A percentile compares a stretch with the other conserved stretches of the same genome.
These are phyloP conservation scores for Spea hammondii DNA, from an alignment of 2,797 vertebrate species.

Conservation along the genomic window DNA sequence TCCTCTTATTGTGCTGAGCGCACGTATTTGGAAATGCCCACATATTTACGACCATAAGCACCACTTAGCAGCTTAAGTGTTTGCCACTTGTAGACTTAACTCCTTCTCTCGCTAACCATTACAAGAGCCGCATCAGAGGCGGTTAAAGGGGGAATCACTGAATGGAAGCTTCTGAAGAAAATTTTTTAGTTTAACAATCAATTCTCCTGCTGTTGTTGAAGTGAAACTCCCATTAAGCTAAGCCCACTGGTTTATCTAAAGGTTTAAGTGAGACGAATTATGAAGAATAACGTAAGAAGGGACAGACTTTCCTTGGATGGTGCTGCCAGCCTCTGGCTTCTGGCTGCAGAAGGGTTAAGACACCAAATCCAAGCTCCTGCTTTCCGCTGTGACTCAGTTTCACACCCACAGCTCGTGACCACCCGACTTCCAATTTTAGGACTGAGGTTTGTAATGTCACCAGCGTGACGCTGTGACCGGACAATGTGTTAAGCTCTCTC, in stretches of 20 bases:
- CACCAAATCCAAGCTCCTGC: not conserved
- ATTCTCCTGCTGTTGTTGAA: not conserved
- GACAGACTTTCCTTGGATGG: not conserved
- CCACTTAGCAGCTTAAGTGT: constrained; percentile 6
- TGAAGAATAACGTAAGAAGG: too few species aligned
- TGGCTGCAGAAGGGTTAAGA: not conserved
- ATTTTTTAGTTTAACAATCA: not conserved
- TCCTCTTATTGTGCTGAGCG: constrained; percentile 17
- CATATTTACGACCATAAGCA: constrained; percentile 4
- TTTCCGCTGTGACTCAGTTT: constrained; percentile 39
- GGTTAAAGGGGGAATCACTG: too few species aligned
- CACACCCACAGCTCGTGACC: constrained; percentile 34
- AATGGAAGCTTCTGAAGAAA: too few species aligned
- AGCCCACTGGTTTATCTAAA: too few species aligned
- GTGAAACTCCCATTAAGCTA: too few species aligned
- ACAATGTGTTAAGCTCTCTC: constrained; percentile 10
- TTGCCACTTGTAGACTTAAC: not conserved
- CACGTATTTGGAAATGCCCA: constrained; percentile 16
- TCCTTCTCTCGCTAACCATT: not conserved
- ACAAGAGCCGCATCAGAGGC: too few species aligned
- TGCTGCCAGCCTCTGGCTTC: not conserved
- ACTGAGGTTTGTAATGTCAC: constrained; percentile 13
- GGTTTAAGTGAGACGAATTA: too few species aligned
- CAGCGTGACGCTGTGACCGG: constrained; percentile 13
- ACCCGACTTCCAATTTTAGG: constrained; percentile 16